Percentiles rank a stretch among this genome's conserved stretches.
These are phyloP conservation scores for Metacarcinus magister DNA, from an alignment of 2,888 invertebrate genomes.

Conservation along the genomic window DNA sequence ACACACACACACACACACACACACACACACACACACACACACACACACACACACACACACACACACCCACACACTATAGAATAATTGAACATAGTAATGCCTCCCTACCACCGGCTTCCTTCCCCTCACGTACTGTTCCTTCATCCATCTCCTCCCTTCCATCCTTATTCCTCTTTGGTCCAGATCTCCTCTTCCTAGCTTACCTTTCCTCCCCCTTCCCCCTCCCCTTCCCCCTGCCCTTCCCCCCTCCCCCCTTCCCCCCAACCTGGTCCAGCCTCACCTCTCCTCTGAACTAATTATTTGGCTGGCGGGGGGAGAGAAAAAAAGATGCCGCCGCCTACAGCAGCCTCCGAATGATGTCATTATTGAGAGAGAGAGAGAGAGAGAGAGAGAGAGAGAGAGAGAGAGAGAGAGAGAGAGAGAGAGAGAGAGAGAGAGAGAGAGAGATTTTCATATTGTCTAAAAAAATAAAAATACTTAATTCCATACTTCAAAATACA, in stretches of 20 bases:
- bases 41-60: neutral
- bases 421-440: neutral
- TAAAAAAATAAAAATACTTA: no score
- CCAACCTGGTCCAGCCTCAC: neutral
- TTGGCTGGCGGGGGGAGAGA: neutral
- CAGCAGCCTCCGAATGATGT: neutral
- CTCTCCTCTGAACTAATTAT: neutral
- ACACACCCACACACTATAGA: no score
- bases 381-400: neutral
- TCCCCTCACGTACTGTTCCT: no score
- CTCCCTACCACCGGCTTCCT: no score
- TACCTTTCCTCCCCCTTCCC: neutral
- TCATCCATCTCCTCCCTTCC: no score
- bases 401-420: neutral
- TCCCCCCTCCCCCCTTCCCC: neutral
- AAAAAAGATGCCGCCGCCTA: neutral
- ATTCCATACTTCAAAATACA: no score
- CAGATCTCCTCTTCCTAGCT: neutral
- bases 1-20: no score
- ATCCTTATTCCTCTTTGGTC: no score
- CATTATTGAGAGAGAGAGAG: neutral
- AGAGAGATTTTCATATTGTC: neutral
- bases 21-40: no score
- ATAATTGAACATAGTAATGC: no score
- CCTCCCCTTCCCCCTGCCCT: neutral